A percentile compares a stretch with the other conserved stretches of the same genome.
phyloP scores from a whole-genome alignment of 2,797 vertebrate species.

The Dromococcyx pavoninus region DNA sequence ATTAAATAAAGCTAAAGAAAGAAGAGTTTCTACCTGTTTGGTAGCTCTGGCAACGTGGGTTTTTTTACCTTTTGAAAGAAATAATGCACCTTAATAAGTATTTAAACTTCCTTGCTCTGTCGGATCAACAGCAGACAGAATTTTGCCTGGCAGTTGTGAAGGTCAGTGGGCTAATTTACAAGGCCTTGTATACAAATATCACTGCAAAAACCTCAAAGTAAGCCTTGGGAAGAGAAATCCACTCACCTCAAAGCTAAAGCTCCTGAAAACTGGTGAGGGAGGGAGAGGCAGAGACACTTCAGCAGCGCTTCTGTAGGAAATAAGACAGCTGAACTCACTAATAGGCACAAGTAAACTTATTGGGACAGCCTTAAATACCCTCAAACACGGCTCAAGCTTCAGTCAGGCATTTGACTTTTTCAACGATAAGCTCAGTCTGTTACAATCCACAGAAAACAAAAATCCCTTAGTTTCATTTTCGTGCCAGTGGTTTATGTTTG shows the following conservation, averaged over 20 bases:
- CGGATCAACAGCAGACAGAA: background rate
- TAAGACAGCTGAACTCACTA: background rate
- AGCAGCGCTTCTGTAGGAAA: background rate
- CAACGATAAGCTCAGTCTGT: background rate
- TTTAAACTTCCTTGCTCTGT: background rate
- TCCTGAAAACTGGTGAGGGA: background rate
- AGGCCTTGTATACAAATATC: background rate
- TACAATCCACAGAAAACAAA: background rate
- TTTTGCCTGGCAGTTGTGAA: background rate
- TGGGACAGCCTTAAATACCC: background rate
- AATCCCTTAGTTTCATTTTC: background rate
- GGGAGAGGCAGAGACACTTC: background rate
- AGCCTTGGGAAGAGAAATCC: background rate
- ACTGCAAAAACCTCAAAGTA: fast-evolving
- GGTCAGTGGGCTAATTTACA: background rate
- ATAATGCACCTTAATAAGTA: background rate
- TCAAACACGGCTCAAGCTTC: background rate
- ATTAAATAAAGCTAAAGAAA: background rate
- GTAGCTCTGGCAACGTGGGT: background rate
- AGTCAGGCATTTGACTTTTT: background rate
- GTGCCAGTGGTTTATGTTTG: background rate
- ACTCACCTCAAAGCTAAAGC: background rate
- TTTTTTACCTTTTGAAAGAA: background rate
- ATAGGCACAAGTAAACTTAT: background rate
- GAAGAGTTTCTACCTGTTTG: background rate